These are phyloP conservation scores for Baronia brevicornis DNA, from an alignment of 2,888 invertebrate species.

Conservation along the genomic window DNA sequence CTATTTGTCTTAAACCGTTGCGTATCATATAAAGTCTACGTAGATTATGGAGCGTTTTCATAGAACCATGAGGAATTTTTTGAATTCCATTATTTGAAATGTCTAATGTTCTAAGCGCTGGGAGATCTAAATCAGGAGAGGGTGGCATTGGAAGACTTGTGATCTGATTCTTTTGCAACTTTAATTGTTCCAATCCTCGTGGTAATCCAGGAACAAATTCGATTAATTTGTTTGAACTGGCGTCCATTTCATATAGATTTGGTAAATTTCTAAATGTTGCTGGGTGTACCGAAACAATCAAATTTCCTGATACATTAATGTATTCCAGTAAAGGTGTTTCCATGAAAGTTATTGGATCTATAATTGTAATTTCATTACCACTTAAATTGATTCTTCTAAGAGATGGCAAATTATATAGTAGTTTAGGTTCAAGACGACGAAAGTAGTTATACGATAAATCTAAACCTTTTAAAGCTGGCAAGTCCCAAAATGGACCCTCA, in stretches of 20 bases:
- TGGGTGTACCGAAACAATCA: constrained; percentile 81
- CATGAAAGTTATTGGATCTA: constrained; percentile 84
- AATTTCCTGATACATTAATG: constrained; percentile 86
- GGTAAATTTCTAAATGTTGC: constrained; percentile 84
- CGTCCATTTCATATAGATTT: constrained; percentile 86
- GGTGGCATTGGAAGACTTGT: constrained; percentile 77
- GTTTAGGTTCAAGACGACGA: constrained; percentile 80
- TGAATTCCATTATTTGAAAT: constrained; percentile 84
- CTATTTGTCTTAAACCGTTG: constrained; percentile 82
- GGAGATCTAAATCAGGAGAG: constrained; percentile 82
- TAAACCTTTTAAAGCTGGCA: constrained; percentile 88
- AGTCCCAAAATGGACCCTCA: constrained; percentile 87
- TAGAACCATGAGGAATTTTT: constrained; percentile 78
- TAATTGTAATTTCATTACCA: constrained; percentile 80
- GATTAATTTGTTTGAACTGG: constrained; percentile 82
- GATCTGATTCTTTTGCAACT: constrained; percentile 83
- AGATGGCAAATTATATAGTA: constrained; percentile 85
- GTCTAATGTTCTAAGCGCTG: constrained; percentile 83
- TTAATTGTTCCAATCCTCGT: constrained; percentile 83
- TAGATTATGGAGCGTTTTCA: constrained; percentile 80
- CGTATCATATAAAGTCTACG: constrained; percentile 81
- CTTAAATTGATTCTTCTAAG: constrained; percentile 85
- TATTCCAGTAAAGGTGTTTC: constrained; percentile 84
- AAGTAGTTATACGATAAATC: constrained; percentile 87
- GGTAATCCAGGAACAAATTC: constrained; percentile 87